Conservation (phyloP, 2,113 vertebrate species). For the Petrocephalus microphthalmus region DNA sequence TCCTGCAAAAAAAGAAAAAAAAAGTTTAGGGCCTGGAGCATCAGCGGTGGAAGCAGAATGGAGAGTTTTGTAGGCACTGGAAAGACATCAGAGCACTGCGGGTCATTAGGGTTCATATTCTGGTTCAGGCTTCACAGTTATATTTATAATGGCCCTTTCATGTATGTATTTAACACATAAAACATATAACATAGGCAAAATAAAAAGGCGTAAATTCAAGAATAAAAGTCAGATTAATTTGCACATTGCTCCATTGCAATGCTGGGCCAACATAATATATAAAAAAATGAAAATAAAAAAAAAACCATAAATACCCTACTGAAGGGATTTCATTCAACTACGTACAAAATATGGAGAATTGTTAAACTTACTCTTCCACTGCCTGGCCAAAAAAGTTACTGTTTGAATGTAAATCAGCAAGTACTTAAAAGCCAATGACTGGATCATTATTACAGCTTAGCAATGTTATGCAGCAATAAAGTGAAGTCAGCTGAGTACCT, state of each 20-base stretch:
- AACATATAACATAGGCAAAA: not conserved
- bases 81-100: not conserved
- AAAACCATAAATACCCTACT: not conserved
- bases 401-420: too few species aligned
- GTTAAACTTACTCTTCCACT: not conserved
- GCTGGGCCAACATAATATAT: not conserved
- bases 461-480: too few species aligned
- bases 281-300: not conserved
- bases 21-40: not conserved
- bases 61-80: not conserved
- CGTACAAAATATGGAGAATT: not conserved
- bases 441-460: too few species aligned
- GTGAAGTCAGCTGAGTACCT: too few species aligned
- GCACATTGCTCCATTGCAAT: not conserved
- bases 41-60: not conserved
- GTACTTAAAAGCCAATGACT: too few species aligned
- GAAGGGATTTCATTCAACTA: not conserved
- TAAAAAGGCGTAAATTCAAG: not conserved
- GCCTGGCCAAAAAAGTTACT: too few species aligned
- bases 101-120: not conserved
- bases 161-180: not conserved
- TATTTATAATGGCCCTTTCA: not conserved
- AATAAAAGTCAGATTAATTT: not conserved
- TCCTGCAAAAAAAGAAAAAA: not conserved
- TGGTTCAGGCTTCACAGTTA: not conserved